Conservation (phyloP, 2,888 invertebrate species). For the Globia sparganii region DNA sequence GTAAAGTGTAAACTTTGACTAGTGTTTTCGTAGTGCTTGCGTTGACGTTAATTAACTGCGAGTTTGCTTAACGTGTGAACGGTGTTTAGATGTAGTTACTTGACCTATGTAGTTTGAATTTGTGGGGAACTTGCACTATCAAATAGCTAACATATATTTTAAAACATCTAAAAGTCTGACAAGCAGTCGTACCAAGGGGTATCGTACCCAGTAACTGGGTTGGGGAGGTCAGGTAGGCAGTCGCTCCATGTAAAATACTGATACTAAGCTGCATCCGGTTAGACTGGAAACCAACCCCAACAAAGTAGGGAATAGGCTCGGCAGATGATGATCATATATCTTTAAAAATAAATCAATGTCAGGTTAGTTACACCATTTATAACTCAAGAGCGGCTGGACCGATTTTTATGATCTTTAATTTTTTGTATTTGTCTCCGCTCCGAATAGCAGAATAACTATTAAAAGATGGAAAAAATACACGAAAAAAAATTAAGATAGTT, state of each 20-base stretch:
- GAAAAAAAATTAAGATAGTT: no score
- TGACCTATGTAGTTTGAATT: not conserved
- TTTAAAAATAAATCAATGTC: no score
- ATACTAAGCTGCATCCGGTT: not conserved
- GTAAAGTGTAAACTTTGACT: slow-evolving; percentile 12
- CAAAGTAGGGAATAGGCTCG: not conserved
- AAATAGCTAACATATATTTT: not conserved
- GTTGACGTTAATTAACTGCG: slow-evolving; percentile 41
- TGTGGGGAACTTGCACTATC: not conserved
- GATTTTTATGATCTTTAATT: no score
- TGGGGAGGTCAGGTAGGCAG: not conserved
- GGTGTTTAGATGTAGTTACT: slow-evolving; percentile 22
- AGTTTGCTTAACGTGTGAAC: slow-evolving; percentile 34
- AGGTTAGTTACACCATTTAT: no score
- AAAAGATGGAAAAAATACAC: no score
- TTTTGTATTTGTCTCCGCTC: no score
- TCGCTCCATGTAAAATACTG: not conserved
- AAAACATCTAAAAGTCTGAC: not conserved
- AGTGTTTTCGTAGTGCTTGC: slow-evolving; percentile 26
- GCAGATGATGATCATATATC: no score
- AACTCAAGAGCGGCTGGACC: no score
- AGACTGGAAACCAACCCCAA: not conserved
- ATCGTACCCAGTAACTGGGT: not conserved
- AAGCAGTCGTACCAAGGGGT: no score
- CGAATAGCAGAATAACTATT: no score